phyloP scores from a whole-genome alignment of 2,888 invertebrate genomes.

The Salticus scenicus region DNA sequence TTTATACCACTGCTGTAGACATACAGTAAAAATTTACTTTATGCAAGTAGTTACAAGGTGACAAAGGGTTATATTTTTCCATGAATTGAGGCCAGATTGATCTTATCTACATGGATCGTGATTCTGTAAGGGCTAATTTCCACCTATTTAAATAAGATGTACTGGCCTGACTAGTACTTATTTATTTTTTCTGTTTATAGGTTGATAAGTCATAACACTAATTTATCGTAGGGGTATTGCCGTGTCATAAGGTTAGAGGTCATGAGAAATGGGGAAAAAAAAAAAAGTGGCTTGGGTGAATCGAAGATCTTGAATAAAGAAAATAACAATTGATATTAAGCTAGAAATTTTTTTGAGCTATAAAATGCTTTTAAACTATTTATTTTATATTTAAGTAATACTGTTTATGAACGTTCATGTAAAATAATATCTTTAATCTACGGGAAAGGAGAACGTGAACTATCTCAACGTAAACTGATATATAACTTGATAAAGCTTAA shows the following conservation, averaged over 20 bases:
- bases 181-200: conserved; percentile 34
- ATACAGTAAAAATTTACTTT: background rate
- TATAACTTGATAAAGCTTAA: no score
- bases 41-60: conserved; percentile 13
- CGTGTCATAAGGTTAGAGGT: conserved; percentile 26
- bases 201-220: conserved; percentile 39
- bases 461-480: no score
- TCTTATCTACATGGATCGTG: conserved; percentile 51
- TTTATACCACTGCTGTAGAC: background rate
- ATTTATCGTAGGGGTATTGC: conserved; percentile 17
- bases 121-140: conserved; percentile 54
- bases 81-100: conserved; percentile 37
- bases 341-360: no score
- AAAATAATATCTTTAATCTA: no score
- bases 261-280: conserved; percentile 39
- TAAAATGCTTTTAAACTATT: no score
- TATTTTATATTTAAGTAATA: no score
- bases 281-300: conserved; percentile 12
- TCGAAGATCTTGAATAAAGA: no score
- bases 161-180: conserved; percentile 30
- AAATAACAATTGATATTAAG: no score
- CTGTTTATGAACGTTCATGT: no score
- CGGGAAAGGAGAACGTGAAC: no score
- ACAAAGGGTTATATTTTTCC: conserved; percentile 34
- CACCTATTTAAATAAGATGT: conserved; percentile 57